These are phyloP conservation scores for Rosalia funebris DNA, from an alignment of 2,888 invertebrate genomes.

Conservation along the genomic window DNA sequence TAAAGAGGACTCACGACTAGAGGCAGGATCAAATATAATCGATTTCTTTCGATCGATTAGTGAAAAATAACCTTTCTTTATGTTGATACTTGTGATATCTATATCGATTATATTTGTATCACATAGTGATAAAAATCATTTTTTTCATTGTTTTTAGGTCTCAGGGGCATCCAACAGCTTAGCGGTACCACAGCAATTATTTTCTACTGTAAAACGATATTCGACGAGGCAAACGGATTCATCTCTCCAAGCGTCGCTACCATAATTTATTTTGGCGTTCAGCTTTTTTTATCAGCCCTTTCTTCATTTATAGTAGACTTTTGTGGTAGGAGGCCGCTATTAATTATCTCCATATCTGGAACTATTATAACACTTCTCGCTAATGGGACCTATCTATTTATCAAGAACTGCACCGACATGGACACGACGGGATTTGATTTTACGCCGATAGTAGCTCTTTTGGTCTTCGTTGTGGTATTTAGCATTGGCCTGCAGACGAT, in stretches of 20 bases:
- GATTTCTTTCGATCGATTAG: no score
- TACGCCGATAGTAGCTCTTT: slow-evolving; percentile 64
- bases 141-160: no score
- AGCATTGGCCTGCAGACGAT: slow-evolving; percentile 67
- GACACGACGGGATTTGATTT: slow-evolving; percentile 58
- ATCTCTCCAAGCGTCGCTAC: slow-evolving; percentile 59
- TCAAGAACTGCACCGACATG: slow-evolving; percentile 59
- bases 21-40: no score
- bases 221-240: slow-evolving; percentile 59
- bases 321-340: slow-evolving; percentile 66
- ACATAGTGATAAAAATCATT: no score
- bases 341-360: slow-evolving; percentile 65
- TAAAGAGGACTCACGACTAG: no score
- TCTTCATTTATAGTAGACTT: slow-evolving; percentile 70
- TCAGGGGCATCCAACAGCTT: slow-evolving; percentile 68
- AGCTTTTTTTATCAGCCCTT: slow-evolving; percentile 68
- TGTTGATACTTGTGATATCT: no score
- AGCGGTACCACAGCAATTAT: slow-evolving; percentile 73
- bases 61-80: no score
- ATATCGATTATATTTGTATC: no score
- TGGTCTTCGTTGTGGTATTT: slow-evolving; percentile 65
- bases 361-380: slow-evolving; percentile 60
- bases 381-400: slow-evolving; percentile 63
- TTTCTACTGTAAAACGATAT: slow-evolving; percentile 69
- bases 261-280: slow-evolving; percentile 63